These are phyloP conservation scores for roundworm (Caenorhabditis elegans) DNA, from an alignment of 1,140 invertebrate species.

Conservation along the genomic window WBcel235 BX284604.4:10974001-10974500, in stretches of 20 bases:
- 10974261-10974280: background rate
- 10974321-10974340: background rate
- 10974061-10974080: constrained; percentile 23
- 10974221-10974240: no score
- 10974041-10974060: background rate
- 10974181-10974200: background rate
- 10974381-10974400: no score
- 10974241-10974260: no score
- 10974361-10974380: no score
- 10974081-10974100: background rate
- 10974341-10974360: no score
- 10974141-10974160: constrained; percentile 16
- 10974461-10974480: no score
- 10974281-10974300: no score
- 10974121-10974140: constrained; percentile 26
- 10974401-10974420: no score
- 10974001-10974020: background rate
- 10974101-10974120: constrained; percentile 4
- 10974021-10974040: no score
- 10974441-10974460: no score
- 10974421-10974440: no score
- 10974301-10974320: background rate
- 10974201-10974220: background rate
- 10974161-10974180: background rate
- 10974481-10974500: no score